These are phyloP conservation scores for Acanthochromis polyacanthus DNA, from an alignment of 2,113 vertebrate genomes.

Conservation along the genomic window DNA sequence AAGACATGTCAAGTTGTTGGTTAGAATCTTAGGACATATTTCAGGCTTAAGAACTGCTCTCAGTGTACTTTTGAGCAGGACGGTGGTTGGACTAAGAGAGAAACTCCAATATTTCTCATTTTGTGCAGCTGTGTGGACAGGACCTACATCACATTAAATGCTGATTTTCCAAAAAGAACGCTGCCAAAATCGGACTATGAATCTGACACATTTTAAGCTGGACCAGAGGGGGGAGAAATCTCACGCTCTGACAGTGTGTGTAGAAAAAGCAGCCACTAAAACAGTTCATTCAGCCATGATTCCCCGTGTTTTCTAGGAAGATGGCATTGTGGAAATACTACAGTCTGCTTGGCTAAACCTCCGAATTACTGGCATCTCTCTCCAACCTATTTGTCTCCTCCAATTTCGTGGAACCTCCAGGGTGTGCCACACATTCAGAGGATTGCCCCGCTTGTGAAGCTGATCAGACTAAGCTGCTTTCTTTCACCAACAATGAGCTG, in stretches of 20 bases:
- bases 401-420: conserved; percentile 53
- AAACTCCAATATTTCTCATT: not conserved
- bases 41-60: not conserved
- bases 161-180: not conserved
- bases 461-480: conserved; percentile 72
- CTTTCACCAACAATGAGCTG: conserved; percentile 59
- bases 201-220: not conserved
- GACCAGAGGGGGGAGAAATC: not conserved
- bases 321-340: conserved; percentile 44
- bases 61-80: not conserved
- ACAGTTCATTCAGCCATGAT: conserved; percentile 16
- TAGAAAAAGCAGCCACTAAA: conserved; percentile 12
- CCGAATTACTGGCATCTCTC: conserved; percentile 44
- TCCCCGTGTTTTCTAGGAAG: conserved; percentile 9
- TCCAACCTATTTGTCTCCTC: conserved; percentile 61
- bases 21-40: not conserved
- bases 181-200: not conserved
- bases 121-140: not conserved
- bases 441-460: conserved; percentile 52
- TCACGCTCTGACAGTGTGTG: not conserved
- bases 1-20: not conserved
- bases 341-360: conserved; percentile 45
- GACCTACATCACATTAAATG: not conserved
- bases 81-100: not conserved
- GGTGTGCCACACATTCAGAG: conserved; percentile 58